Conservation (phyloP, 2,888 invertebrate species). For the Drosophila helvetica region DNA sequence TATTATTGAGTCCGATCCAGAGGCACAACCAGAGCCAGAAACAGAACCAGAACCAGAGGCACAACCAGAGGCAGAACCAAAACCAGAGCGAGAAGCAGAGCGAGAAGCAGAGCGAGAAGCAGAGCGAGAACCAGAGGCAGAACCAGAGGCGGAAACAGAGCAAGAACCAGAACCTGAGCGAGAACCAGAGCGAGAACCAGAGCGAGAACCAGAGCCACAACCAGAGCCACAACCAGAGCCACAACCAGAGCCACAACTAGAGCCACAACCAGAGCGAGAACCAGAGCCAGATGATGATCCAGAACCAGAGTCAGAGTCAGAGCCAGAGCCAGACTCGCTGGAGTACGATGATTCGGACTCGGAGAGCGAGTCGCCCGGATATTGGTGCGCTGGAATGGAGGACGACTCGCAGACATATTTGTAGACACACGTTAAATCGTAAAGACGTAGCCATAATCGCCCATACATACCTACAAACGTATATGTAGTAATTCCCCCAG, state of each 20-base stretch:
- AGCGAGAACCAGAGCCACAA: too few relatives aligned
- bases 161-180: not conserved
- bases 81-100: too few relatives aligned
- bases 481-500: not conserved
- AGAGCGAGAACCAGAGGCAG: too few relatives aligned
- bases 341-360: constrained; percentile 16
- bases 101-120: too few relatives aligned
- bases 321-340: not conserved
- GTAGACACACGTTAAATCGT: constrained; percentile 7
- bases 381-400: constrained; percentile 22
- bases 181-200: not conserved
- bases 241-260: not conserved
- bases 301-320: not conserved
- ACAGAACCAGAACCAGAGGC: too few relatives aligned
- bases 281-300: too few relatives aligned
- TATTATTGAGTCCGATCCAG: not conserved
- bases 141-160: too few relatives aligned
- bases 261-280: too few relatives aligned
- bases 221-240: not conserved
- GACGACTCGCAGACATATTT: constrained; percentile 37
- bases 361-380: constrained; percentile 14
- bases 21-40: too few relatives aligned
- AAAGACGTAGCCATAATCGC: not conserved
- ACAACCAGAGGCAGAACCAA: too few relatives aligned
- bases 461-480: not conserved